Evolutionary conservation across 2,888 invertebrate genomes (phyloP).

Genomic region (Anoplius nigerrimus): DNA sequence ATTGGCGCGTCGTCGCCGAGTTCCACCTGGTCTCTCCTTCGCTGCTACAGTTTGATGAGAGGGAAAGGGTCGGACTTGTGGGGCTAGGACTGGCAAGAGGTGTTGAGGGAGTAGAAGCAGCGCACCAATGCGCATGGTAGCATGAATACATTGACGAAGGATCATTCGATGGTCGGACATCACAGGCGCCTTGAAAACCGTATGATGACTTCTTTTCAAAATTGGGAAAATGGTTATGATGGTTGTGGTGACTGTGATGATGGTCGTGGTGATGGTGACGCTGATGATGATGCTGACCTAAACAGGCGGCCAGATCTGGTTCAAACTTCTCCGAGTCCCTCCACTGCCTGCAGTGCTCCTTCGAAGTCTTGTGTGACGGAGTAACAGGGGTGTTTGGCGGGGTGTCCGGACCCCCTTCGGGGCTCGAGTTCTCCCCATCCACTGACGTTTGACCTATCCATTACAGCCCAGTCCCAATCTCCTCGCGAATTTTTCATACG

Average conservation of each 20-base stretch:
- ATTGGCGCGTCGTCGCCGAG: conserved; percentile 17
- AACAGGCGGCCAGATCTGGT: conserved; percentile 66
- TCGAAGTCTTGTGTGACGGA: conserved; percentile 70
- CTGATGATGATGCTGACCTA: conserved; percentile 76
- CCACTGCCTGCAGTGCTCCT: conserved; percentile 68
- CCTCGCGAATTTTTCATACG: conserved; percentile 64
- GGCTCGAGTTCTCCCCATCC: conserved; percentile 71
- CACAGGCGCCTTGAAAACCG: conserved; percentile 62
- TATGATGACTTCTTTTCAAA: conserved; percentile 70
- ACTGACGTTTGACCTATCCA: conserved; percentile 75
- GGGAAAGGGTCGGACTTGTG: conserved; percentile 66
- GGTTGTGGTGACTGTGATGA: conserved; percentile 75
- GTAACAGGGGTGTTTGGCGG: conserved; percentile 74
- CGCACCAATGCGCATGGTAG: conserved; percentile 73
- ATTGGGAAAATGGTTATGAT: conserved; percentile 75
- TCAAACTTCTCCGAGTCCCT: conserved; percentile 67
- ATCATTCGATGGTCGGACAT: conserved; percentile 61
- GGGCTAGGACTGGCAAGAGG: conserved; percentile 65
- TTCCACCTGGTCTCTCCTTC: conserved; percentile 63
- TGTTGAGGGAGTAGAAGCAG: conserved; percentile 68
- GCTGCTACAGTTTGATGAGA: conserved; percentile 69
- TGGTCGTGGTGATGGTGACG: conserved; percentile 73
- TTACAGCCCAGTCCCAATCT: conserved; percentile 74
- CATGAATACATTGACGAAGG: conserved; percentile 71
- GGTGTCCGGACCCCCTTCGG: conserved; percentile 72